Evolutionary conservation across 2,113 vertebrate genomes (phyloP), one percentile per base, ranked within the genome.

Genomic region (Cygnus atratus): DNA sequence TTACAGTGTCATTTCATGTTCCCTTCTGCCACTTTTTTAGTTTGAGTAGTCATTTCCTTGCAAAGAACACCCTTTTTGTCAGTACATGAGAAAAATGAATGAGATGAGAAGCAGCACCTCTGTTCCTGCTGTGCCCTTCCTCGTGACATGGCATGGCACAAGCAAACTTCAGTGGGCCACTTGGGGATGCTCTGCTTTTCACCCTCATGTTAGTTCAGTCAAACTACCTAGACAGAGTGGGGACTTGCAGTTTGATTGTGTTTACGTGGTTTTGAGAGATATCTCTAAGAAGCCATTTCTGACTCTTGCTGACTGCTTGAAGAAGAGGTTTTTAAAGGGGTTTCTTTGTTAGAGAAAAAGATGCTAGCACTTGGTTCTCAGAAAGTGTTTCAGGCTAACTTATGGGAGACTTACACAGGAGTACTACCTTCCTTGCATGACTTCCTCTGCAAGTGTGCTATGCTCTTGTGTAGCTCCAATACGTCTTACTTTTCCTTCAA

Each of bases 141-240:
- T 33, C 1, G 0, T n/a, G 78, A 33, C 44, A 15, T 11, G 24
- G 50, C 0, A 0, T 16, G 55, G n/a, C 74, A 74, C 14, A 22
- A 66, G 22, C 21, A 37, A 13, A 41, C 55, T 76, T 76, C 4
- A 9, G 2, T 55, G 55, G 17, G 18, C 19, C 66, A 7, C 70
- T n/a, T 43, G 72, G 71, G 62, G 61, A 59, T 20, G 19, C 37
- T 87, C 48, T 55, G 24, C 61, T 83, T 80, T 76, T 70, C 59
- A 63, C 26, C 9, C 21, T 91, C n/a, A 0, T 7, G 67, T 61
- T 70, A 4, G 76, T 89, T 78, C 37, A 2, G 5, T 33, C 54
- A 33, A 50, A 9, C 1, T 3, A 46, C 20, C 1, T 6, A 85
- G 74, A 26, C 58, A 84, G 37, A 57, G 21, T 0, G 1, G 54